Evolutionary conservation across 1,140 invertebrate species (phyloP).

Genomic region (Acromyrmex charruanus): DNA sequence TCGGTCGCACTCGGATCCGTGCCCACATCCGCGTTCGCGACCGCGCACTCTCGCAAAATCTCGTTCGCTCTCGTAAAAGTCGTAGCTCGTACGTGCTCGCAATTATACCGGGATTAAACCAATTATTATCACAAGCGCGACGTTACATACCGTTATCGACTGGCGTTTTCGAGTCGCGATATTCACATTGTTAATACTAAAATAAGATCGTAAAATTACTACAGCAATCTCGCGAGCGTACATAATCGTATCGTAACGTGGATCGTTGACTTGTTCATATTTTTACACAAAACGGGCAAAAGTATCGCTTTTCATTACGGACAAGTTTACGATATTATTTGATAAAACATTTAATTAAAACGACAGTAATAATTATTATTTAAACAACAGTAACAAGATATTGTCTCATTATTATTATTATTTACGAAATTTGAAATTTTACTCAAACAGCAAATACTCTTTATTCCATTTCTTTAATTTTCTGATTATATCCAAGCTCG

Average conservation of each 20-base stretch:
- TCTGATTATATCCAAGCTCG: background rate
- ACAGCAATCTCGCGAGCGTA: background rate
- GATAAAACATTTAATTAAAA: conserved; percentile 12
- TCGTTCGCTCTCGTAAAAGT: conserved; percentile 43
- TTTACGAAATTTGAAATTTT: background rate
- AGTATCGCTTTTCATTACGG: background rate
- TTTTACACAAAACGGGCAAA: background rate
- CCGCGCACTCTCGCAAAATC: conserved; percentile 7
- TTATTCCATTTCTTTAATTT: background rate
- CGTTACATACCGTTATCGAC: conserved; percentile 40
- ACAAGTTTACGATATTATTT: background rate
- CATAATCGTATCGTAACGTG: background rate
- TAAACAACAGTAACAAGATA: background rate
- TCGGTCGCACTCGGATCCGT: no score
- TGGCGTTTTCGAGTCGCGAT: conserved; percentile 21
- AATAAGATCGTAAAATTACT: conserved; percentile 42
- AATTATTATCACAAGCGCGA: conserved; percentile 42
- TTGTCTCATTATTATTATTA: background rate
- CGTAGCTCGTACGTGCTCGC: conserved; percentile 41
- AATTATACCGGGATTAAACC: conserved; percentile 55
- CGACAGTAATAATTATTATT: background rate
- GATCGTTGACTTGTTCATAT: conserved; percentile 1
- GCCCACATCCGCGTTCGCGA: background rate
- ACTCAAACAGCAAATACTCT: background rate
- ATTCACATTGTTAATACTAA: conserved; percentile 32